These are phyloP conservation scores for Nemopilema nomurai DNA, from an alignment of 30 jellyfish, hydroid and myxozoan genomes.

Conservation along the genomic window DNA sequence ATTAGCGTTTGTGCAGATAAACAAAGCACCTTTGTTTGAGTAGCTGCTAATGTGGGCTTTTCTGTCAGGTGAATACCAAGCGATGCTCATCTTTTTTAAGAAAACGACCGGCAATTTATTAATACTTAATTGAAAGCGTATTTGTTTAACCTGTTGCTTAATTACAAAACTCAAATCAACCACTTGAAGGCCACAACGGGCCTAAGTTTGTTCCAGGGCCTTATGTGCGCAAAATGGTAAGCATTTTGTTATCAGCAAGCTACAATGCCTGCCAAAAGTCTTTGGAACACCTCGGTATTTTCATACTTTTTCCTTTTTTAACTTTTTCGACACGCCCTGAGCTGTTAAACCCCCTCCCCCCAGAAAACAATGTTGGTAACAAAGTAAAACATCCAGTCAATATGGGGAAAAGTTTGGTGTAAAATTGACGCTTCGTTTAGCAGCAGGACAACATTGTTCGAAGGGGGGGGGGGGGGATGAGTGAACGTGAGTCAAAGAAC, in stretches of 20 bases:
- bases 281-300: not conserved
- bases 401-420: not conserved
- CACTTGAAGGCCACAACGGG: not conserved
- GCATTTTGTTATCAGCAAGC: not conserved
- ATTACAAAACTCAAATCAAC: too few species aligned
- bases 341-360: not conserved
- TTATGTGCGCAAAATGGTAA: not conserved
- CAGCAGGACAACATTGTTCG: not conserved
- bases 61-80: too few species aligned
- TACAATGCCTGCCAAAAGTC: not conserved
- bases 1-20: too few species aligned
- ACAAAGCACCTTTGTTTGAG: too few species aligned
- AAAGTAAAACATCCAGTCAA: not conserved
- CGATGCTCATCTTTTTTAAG: too few species aligned
- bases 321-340: not conserved
- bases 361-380: not conserved
- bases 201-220: not conserved
- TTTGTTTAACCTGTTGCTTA: too few species aligned
- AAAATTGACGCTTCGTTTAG: not conserved
- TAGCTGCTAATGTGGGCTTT: too few species aligned
- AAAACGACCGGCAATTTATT: too few species aligned
- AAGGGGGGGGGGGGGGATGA: not conserved
- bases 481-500: not conserved
- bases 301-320: not conserved
- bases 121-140: too few species aligned